phyloP scores from a whole-genome alignment of 1,140 invertebrate genomes.

The Varroa destructor region DNA sequence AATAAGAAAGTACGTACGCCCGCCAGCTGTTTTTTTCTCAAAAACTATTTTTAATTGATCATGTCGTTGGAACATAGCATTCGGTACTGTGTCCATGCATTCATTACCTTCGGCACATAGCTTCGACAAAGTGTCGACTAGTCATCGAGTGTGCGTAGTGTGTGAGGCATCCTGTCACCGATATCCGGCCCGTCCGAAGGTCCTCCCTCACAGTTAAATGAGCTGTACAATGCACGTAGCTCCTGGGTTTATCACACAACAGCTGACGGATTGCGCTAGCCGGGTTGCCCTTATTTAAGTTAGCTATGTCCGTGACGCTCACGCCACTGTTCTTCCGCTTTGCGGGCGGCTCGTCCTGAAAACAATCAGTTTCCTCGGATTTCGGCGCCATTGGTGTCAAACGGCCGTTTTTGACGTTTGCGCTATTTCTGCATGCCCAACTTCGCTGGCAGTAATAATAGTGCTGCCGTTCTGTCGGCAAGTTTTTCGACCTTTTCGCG shows the following conservation, averaged over 20 bases:
- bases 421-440: not conserved
- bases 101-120: conserved; percentile 5
- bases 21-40: too few species aligned
- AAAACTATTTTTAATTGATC: too few species aligned
- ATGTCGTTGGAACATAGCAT: too few species aligned
- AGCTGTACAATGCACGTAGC: conserved; percentile 10
- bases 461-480: not conserved
- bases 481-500: conserved; percentile 6
- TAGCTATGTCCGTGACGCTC: not conserved
- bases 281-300: not conserved
- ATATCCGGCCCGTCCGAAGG: not conserved
- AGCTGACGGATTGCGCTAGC: too few species aligned
- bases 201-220: conserved; percentile 1
- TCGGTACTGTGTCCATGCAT: too few species aligned
- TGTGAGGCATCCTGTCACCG: conserved; percentile 7
- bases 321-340: not conserved
- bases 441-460: conserved; percentile 24
- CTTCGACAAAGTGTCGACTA: conserved; percentile 4
- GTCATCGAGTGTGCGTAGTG: conserved; percentile 26
- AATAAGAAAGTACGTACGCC: too few species aligned
- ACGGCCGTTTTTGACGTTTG: not conserved
- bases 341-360: not conserved
- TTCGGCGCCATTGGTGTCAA: not conserved
- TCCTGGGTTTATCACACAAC: too few species aligned
- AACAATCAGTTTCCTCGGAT: not conserved